Conservation (phyloP, 1,140 invertebrate genomes). For the Telenomus remus region DNA sequence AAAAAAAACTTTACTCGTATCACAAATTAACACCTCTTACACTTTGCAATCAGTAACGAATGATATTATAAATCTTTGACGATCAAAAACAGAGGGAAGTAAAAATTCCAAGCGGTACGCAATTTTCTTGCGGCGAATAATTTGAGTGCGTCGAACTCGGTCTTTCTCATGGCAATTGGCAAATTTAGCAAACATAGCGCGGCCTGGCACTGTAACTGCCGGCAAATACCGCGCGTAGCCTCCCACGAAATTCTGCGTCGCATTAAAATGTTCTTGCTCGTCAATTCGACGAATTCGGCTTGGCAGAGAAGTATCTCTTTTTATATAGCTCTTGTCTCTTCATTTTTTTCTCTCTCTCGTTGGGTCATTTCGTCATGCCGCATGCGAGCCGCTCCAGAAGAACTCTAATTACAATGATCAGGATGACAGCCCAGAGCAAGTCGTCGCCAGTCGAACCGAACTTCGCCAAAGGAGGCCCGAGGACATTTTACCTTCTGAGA, state of each 20-base stretch:
- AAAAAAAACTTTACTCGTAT: too few species aligned
- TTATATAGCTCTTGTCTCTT: too few species aligned
- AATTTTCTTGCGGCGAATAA: conserved; percentile 1
- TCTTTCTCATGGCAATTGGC: conserved; percentile 29
- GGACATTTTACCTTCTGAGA: conserved; percentile 55
- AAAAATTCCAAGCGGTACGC: not conserved
- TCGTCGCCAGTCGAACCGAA: conserved; percentile 41
- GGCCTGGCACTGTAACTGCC: conserved; percentile 33
- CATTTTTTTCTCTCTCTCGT: conserved; percentile 33
- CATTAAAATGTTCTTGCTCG: conserved; percentile 52
- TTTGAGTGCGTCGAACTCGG: conserved; percentile 18
- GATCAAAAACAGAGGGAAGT: not conserved
- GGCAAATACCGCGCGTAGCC: conserved; percentile 31
- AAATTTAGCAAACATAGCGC: conserved; percentile 35
- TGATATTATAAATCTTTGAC: too few species aligned
- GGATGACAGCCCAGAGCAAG: conserved; percentile 50
- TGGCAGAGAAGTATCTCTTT: too few species aligned
- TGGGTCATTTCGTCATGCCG: conserved; percentile 40
- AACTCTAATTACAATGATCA: conserved; percentile 64
- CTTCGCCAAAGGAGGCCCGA: conserved; percentile 27
- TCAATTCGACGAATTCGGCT: conserved; percentile 65
- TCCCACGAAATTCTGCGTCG: conserved; percentile 61
- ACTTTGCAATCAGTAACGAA: too few species aligned
- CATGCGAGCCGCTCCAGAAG: conserved; percentile 47
- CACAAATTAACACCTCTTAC: too few species aligned